A percentile compares a stretch with the other conserved stretches of the same genome.
Evolutionary conservation across 2,113 vertebrate genomes (phyloP).

Genomic region (Lophius piscatorius): DNA sequence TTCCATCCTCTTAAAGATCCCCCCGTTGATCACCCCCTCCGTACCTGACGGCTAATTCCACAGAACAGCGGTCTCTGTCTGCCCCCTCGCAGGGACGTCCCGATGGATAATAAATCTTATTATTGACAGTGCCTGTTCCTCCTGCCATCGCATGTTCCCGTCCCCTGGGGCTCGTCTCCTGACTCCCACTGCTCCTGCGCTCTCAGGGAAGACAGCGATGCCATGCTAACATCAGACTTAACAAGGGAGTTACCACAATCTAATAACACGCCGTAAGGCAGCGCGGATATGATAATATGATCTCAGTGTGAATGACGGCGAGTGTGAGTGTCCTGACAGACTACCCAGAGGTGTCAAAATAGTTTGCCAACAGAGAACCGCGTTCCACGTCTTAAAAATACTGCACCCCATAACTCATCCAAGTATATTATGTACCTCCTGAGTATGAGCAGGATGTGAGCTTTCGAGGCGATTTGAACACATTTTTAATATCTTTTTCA

Average conservation of each 20-base stretch:
- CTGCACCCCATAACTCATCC: conserved; percentile 21
- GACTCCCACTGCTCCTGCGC: conserved; percentile 70
- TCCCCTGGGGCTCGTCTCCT: conserved; percentile 75
- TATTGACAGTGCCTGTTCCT: conserved; percentile 77
- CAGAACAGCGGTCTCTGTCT: conserved; percentile 71
- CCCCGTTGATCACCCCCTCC: conserved; percentile 25
- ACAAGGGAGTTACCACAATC: conserved; percentile 63
- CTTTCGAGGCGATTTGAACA: background rate
- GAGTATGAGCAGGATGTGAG: background rate
- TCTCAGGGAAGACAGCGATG: conserved; percentile 56
- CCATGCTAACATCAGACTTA: conserved; percentile 72
- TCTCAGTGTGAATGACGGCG: conserved; percentile 46
- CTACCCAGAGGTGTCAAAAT: conserved; percentile 37
- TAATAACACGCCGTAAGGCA: conserved; percentile 57
- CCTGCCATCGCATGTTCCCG: conserved; percentile 44
- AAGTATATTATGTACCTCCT: conserved; percentile 4
- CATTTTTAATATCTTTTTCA: too few species aligned
- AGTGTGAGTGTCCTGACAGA: conserved; percentile 41
- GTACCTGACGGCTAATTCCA: conserved; percentile 75
- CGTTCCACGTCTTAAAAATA: conserved; percentile 43
- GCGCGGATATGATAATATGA: conserved; percentile 49
- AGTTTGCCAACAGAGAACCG: conserved; percentile 29
- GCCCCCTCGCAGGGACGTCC: conserved; percentile 58
- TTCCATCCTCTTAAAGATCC: conserved; percentile 55
- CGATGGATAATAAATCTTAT: conserved; percentile 82